phyloP scores from a whole-genome alignment of 2,113 vertebrate species.

The Pelecanus crispus region DNA sequence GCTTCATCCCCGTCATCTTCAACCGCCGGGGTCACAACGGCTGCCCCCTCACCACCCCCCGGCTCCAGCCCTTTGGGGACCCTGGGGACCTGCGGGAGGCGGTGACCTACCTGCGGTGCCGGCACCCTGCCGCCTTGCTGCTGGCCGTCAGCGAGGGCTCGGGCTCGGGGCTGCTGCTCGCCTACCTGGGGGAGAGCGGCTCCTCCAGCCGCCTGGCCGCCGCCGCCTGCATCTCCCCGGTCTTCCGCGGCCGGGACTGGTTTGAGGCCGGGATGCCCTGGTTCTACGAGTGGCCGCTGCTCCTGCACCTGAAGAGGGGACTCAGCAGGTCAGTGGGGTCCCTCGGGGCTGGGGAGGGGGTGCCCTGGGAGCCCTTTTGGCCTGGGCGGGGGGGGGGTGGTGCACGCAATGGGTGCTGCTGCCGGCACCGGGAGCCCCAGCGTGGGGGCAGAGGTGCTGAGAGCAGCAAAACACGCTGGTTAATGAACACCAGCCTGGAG shows the following conservation, averaged over 20 bases:
- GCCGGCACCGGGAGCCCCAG: not conserved
- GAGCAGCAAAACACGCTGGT: slow-evolving; percentile 15
- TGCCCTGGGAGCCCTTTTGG: accelerated
- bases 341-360: not conserved
- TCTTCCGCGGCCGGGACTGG: slow-evolving; percentile 84
- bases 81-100: slow-evolving; percentile 83
- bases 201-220: slow-evolving; percentile 80
- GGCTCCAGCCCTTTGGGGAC: slow-evolving; percentile 78
- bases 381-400: too few relatives aligned
- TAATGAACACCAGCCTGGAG: slow-evolving; percentile 43
- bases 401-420: not conserved
- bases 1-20: slow-evolving; percentile 81
- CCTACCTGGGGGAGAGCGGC: slow-evolving; percentile 86
- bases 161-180: slow-evolving; percentile 82
- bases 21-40: slow-evolving; percentile 82
- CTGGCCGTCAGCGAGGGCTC: slow-evolving; percentile 85
- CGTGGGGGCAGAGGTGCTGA: not conserved
- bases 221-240: slow-evolving; percentile 84
- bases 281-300: slow-evolving; percentile 75
- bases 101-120: slow-evolving; percentile 75
- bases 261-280: slow-evolving; percentile 76
- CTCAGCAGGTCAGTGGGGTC: slow-evolving; percentile 80
- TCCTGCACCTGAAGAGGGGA: slow-evolving; percentile 77
- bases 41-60: slow-evolving; percentile 79
- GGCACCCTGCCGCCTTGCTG: slow-evolving; percentile 73